A percentile compares a stretch with the other conserved stretches of the same genome.
Conservation (phyloP, 2,797 vertebrate genomes). For the Pagetopsis macropterus region DNA sequence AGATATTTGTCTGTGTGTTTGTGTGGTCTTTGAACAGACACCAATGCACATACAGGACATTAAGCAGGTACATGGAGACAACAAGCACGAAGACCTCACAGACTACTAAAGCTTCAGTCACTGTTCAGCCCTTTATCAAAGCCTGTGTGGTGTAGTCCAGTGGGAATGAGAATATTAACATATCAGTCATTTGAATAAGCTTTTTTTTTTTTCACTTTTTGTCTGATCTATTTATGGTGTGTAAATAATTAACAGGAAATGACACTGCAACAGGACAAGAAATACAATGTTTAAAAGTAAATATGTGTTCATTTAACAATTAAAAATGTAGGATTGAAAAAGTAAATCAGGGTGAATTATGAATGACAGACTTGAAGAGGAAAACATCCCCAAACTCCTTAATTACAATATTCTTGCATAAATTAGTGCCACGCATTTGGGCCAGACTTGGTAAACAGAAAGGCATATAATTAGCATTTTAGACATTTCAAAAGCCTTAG, state of each 20-base stretch:
- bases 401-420: background rate
- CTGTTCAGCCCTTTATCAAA: constrained; percentile 15
- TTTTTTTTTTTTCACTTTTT: background rate
- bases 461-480: background rate
- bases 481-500: background rate
- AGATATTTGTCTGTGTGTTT: background rate
- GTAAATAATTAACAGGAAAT: constrained; percentile 7
- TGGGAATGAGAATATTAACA: constrained; percentile 20
- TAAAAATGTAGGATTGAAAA: background rate
- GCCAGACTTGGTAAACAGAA: background rate
- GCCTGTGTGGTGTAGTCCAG: constrained; percentile 15
- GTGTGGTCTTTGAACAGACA: constrained; percentile 17
- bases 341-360: background rate
- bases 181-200: constrained; percentile 11
- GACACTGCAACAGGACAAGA: background rate
- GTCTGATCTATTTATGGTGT: background rate
- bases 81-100: background rate
- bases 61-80: constrained; percentile 1
- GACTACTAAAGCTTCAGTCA: constrained; percentile 8
- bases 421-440: background rate
- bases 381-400: background rate
- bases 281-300: background rate
- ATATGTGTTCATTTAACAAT: background rate
- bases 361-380: background rate
- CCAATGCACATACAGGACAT: constrained; percentile 4